phyloP scores from a whole-genome alignment of 2,797 vertebrate species.

The Lemur catta region DNA sequence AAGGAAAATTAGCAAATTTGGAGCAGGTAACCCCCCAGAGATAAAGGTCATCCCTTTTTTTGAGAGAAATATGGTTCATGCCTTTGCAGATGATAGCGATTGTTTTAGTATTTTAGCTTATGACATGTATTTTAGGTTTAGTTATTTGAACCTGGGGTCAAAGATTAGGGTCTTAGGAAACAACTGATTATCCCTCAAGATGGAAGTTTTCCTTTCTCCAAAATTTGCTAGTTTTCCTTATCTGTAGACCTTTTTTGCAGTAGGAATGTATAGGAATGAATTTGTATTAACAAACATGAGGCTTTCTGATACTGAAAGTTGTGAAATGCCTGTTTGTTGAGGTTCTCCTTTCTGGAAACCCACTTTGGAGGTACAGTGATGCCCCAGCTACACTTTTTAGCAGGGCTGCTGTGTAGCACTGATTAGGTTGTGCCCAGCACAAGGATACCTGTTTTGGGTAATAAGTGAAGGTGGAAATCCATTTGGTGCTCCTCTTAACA shows the following conservation, averaged over 20 bases:
- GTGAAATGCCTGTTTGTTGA: slow-evolving; percentile 32
- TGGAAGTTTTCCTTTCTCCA: slow-evolving; percentile 13
- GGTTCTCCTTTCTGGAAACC: background rate
- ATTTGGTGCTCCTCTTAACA: background rate
- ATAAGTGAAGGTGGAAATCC: background rate
- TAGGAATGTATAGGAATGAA: slow-evolving; percentile 6
- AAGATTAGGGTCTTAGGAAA: slow-evolving; percentile 12
- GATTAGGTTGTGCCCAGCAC: background rate
- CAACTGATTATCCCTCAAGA: background rate
- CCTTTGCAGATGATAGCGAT: background rate
- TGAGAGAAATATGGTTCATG: background rate
- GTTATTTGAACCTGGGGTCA: background rate
- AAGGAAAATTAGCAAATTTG: slow-evolving; percentile 31
- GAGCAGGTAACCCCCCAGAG: background rate
- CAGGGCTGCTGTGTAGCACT: background rate
- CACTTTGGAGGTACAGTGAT: background rate
- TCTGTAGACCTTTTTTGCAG: slow-evolving; percentile 16
- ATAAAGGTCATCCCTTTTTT: background rate
- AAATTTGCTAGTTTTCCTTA: slow-evolving; percentile 44
- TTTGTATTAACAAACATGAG: background rate
- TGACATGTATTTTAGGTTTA: slow-evolving; percentile 4
- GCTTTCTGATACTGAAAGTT: slow-evolving; percentile 31
- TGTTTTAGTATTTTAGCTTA: slow-evolving; percentile 8
- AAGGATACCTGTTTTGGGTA: background rate
- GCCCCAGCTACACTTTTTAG: background rate